Evolutionary conservation across 2,888 invertebrate genomes (phyloP).

Genomic region (Julus scandinavius): DNA sequence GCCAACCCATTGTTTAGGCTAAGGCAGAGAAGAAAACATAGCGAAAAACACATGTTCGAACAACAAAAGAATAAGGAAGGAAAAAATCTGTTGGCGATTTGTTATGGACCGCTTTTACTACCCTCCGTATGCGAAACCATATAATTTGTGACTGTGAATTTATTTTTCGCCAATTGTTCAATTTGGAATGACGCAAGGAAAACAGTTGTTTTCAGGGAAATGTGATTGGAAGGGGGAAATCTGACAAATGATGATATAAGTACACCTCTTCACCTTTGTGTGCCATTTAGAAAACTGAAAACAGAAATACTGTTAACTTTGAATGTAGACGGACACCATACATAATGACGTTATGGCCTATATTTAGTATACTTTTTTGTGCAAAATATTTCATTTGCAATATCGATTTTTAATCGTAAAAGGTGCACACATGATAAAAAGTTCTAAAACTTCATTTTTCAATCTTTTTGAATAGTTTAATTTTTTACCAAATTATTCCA

Average conservation of each 20-base stretch:
- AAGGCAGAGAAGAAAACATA: not conserved
- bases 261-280: not conserved
- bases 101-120: constrained; percentile 28
- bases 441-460: too few species aligned
- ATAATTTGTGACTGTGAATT: constrained; percentile 10
- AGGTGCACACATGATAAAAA: too few species aligned
- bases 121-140: constrained; percentile 17
- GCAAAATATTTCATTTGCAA: too few species aligned
- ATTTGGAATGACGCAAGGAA: constrained; percentile 8
- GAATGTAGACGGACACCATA: too few species aligned
- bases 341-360: too few species aligned
- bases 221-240: not conserved
- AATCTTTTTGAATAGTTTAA: too few species aligned
- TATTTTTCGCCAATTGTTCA: constrained; percentile 35
- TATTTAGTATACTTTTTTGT: too few species aligned
- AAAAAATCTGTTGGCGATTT: not conserved
- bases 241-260: not conserved
- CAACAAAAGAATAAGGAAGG: constrained; percentile 14
- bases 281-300: not conserved
- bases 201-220: not conserved
- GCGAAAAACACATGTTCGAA: not conserved
- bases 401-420: too few species aligned
- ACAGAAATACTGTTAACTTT: too few species aligned
- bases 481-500: too few species aligned
- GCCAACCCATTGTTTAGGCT: not conserved